Evolutionary conservation across 2,888 invertebrate genomes (phyloP).

Genomic region (Megaustenia siamemsis): DNA sequence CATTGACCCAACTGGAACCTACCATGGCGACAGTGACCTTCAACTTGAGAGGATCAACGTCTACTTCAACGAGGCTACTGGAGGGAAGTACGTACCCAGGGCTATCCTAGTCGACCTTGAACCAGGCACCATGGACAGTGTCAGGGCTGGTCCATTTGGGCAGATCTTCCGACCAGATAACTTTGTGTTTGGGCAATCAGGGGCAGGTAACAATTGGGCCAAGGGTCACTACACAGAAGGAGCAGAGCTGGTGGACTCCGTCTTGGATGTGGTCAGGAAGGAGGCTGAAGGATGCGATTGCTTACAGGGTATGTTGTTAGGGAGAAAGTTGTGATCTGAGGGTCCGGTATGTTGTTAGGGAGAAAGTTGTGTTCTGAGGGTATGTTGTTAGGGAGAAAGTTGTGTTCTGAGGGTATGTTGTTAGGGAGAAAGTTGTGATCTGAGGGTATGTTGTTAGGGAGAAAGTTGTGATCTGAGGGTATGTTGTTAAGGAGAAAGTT

Average conservation of each 20-base stretch:
- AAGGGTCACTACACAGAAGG: constrained; percentile 60
- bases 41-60: constrained; percentile 59
- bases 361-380: too few relatives aligned
- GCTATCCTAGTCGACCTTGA: constrained; percentile 90
- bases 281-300: constrained; percentile 59
- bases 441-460: too few relatives aligned
- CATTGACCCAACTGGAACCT: constrained; percentile 58
- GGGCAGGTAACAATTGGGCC: constrained; percentile 64
- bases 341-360: too few relatives aligned
- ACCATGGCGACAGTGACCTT: constrained; percentile 57
- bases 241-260: constrained; percentile 57
- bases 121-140: constrained; percentile 98
- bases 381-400: too few relatives aligned
- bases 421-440: too few relatives aligned
- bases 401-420: too few relatives aligned
- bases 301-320: constrained; percentile 55
- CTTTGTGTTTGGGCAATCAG: constrained; percentile 87
- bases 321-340: too few relatives aligned
- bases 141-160: constrained; percentile 95
- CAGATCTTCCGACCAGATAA: constrained; percentile 97
- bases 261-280: constrained; percentile 57
- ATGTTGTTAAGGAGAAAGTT: too few relatives aligned
- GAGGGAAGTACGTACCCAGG: constrained; percentile 58
- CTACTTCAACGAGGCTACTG: constrained; percentile 58
- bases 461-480: too few relatives aligned